phyloP scores from a whole-genome alignment of 1,140 invertebrate species.

The Latrodectus geometricus region DNA sequence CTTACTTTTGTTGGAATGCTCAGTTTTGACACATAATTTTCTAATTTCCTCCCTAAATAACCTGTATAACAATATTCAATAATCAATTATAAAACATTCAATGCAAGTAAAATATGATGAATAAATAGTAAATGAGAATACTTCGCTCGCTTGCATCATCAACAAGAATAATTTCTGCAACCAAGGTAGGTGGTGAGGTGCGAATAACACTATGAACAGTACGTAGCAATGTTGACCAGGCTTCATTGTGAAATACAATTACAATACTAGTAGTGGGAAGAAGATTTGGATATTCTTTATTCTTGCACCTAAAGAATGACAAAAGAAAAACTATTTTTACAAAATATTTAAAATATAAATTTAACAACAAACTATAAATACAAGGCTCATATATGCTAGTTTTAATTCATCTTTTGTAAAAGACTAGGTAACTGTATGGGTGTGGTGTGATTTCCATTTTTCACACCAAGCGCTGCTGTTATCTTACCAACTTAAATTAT shows the following conservation, averaged over 20 bases:
- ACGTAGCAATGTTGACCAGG: slow-evolving; percentile 71
- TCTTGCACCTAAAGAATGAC: slow-evolving; percentile 59
- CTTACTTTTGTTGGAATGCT: slow-evolving; percentile 80
- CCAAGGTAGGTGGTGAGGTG: slow-evolving; percentile 68
- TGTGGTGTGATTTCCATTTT: no score
- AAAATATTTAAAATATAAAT: no score
- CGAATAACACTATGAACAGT: slow-evolving; percentile 71
- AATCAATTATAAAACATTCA: neutral
- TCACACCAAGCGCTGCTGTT: no score
- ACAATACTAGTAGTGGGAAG: slow-evolving; percentile 69
- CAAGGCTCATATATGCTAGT: no score
- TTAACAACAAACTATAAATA: no score
- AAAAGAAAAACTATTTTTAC: no score
- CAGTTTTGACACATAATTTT: slow-evolving; percentile 87
- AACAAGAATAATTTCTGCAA: slow-evolving; percentile 72
- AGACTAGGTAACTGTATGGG: no score
- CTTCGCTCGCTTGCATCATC: slow-evolving; percentile 72
- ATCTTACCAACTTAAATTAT: no score
- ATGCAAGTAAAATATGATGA: neutral
- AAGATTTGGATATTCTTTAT: slow-evolving; percentile 63
- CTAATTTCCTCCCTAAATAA: slow-evolving; percentile 87
- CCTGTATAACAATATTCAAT: slow-evolving; percentile 73
- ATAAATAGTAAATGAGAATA: slow-evolving; percentile 41
- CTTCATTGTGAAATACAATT: slow-evolving; percentile 73
- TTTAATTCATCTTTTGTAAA: no score